Conservation (phyloP, 2,113 vertebrate species). For the Vicugna pacos region DNA sequence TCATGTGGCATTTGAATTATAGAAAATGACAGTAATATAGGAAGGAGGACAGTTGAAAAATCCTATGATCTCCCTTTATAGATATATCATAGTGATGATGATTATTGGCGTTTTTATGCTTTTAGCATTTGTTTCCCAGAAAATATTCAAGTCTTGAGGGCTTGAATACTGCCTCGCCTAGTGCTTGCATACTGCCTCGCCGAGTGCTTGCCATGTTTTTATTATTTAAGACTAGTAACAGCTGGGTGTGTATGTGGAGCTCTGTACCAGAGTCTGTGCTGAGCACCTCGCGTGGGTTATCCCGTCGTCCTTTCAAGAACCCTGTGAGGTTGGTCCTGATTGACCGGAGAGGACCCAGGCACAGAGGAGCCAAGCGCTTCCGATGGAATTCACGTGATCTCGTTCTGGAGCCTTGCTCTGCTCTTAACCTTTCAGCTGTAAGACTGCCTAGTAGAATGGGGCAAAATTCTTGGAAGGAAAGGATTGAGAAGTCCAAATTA, state of each 20-base stretch:
- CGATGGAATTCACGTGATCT: not conserved
- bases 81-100: not conserved
- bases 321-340: not conserved
- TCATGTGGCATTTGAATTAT: constrained; percentile 30
- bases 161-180: not conserved
- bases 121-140: not conserved
- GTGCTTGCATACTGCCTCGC: not conserved
- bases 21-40: constrained; percentile 9
- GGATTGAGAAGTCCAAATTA: not conserved
- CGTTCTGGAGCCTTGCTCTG: not conserved
- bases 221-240: not conserved
- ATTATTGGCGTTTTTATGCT: not conserved
- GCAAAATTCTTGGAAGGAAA: not conserved
- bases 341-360: not conserved
- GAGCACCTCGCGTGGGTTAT: not conserved
- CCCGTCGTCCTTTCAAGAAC: not conserved
- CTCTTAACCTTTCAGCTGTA: not conserved
- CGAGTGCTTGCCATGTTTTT: not conserved
- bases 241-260: not conserved
- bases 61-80: not conserved
- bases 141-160: not conserved
- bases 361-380: not conserved
- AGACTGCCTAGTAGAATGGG: not conserved
- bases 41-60: not conserved
- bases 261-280: not conserved